Conservation (phyloP, 1,140 invertebrate species). For the Sinella curviseta region DNA sequence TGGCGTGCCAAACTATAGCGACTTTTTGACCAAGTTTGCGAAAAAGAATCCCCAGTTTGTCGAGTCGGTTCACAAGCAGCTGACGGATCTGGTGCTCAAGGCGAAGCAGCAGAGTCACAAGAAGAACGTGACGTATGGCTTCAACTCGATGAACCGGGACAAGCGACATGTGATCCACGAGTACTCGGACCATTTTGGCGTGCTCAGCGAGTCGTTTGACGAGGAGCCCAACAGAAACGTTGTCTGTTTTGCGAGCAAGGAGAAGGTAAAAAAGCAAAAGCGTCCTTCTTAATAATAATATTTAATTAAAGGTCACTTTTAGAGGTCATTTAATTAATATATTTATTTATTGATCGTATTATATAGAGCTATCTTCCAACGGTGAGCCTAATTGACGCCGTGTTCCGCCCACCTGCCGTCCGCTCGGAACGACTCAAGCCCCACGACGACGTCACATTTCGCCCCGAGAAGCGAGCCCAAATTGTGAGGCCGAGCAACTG, state of each 20-base stretch:
- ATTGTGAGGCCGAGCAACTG: not conserved
- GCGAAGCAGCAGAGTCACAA: constrained; percentile 79
- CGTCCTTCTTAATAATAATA: not conserved
- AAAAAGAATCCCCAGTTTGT: constrained; percentile 80
- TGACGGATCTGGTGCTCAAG: constrained; percentile 81
- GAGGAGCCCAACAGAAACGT: constrained; percentile 92
- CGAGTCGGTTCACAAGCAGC: constrained; percentile 77
- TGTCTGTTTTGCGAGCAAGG: constrained; percentile 83
- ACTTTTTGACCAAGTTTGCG: constrained; percentile 81
- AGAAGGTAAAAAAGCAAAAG: constrained; percentile 61
- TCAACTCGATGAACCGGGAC: constrained; percentile 88
- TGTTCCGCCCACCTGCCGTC: constrained; percentile 53
- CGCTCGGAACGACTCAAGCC: constrained; percentile 10
- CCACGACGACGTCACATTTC: not conserved
- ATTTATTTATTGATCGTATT: constrained; percentile 21
- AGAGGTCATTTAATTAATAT: not conserved
- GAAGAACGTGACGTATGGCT: constrained; percentile 81
- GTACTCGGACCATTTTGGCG: constrained; percentile 90
- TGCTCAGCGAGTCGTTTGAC: constrained; percentile 89
- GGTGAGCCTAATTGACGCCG: constrained; percentile 75
- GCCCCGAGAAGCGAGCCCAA: not conserved
- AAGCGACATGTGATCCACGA: constrained; percentile 90
- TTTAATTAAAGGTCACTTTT: not conserved
- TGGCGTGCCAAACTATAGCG: constrained; percentile 73
- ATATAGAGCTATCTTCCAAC: constrained; percentile 79